Percentiles rank a stretch among this genome's conserved stretches.
phyloP scores from a whole-genome alignment of 2,888 invertebrate species.

The Dioctria rufipes region DNA sequence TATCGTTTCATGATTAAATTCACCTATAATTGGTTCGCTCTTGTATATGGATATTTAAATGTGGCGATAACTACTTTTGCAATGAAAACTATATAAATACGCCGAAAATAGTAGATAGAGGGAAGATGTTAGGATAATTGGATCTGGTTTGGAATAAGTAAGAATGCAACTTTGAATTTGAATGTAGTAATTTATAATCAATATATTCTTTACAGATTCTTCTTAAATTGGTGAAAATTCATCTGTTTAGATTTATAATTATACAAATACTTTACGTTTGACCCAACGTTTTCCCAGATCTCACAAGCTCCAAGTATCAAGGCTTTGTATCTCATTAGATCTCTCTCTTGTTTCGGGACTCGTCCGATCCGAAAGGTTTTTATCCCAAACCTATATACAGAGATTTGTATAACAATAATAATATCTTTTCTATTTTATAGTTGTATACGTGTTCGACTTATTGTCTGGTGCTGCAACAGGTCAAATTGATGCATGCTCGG shows the following conservation, averaged over 20 bases:
- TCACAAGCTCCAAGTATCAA: constrained; percentile 78
- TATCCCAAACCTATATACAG: no score
- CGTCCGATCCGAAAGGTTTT: constrained; percentile 84
- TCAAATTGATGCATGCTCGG: constrained; percentile 80
- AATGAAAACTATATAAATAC: constrained; percentile 95
- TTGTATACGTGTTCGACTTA: constrained; percentile 89
- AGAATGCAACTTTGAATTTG: constrained; percentile 31
- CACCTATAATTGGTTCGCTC: constrained; percentile 86
- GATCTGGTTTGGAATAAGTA: constrained; percentile 68
- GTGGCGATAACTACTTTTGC: constrained; percentile 94
- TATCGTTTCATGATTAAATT: constrained; percentile 80
- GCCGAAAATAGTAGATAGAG: constrained; percentile 89
- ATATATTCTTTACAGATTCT: constrained; percentile 77
- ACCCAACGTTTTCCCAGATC: constrained; percentile 90
- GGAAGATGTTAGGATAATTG: constrained; percentile 68
- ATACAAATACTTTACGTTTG: constrained; percentile 90
- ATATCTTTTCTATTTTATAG: constrained; percentile 68
- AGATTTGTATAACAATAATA: no score
- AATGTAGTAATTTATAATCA: not conserved
- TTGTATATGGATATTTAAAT: constrained; percentile 89
- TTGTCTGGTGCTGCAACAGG: constrained; percentile 70
- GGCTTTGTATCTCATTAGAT: constrained; percentile 86
- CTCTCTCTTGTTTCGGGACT: constrained; percentile 89
- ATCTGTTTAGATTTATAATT: constrained; percentile 89
- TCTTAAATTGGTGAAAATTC: constrained; percentile 89